Evolutionary conservation across 1,140 invertebrate species (phyloP).

Genomic region (Saccostrea echinata): DNA sequence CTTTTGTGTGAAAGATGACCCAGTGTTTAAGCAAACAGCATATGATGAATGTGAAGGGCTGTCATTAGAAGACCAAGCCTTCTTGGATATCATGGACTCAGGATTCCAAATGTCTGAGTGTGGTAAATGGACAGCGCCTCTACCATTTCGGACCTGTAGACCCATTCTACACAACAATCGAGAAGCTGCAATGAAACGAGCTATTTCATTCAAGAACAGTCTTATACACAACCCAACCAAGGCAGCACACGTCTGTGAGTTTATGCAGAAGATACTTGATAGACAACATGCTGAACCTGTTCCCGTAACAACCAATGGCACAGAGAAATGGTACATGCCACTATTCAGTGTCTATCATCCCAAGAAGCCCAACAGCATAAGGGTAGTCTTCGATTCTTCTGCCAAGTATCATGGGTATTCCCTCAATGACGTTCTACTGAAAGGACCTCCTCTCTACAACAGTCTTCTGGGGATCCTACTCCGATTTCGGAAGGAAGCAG

Average conservation of each 20-base stretch:
- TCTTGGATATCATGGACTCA: constrained; percentile 35
- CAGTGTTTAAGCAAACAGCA: background rate
- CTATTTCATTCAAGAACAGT: constrained; percentile 7
- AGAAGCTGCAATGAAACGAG: constrained; percentile 23
- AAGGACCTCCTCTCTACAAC: constrained; percentile 46
- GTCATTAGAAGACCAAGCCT: constrained; percentile 43
- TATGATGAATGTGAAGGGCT: constrained; percentile 28
- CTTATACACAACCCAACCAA: constrained; percentile 39
- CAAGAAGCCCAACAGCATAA: constrained; percentile 30
- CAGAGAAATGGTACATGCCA: constrained; percentile 49
- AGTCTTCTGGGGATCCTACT: constrained; percentile 35
- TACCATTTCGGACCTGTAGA: constrained; percentile 45
- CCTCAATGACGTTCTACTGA: constrained; percentile 49
- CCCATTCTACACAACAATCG: constrained; percentile 46
- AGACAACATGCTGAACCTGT: constrained; percentile 30
- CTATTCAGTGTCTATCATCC: constrained; percentile 52
- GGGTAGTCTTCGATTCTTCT: constrained; percentile 48
- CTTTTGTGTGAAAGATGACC: constrained; percentile 5
- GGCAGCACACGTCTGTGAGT: constrained; percentile 37
- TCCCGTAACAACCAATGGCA: background rate
- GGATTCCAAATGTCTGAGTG: constrained; percentile 13
- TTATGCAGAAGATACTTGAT: constrained; percentile 51
- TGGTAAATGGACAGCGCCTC: constrained; percentile 49
- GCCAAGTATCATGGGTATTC: constrained; percentile 39
- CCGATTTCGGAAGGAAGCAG: constrained; percentile 22